Base-by-base conservation (phyloP, 1,140 invertebrate species). In the Papilio polytes region DNA sequence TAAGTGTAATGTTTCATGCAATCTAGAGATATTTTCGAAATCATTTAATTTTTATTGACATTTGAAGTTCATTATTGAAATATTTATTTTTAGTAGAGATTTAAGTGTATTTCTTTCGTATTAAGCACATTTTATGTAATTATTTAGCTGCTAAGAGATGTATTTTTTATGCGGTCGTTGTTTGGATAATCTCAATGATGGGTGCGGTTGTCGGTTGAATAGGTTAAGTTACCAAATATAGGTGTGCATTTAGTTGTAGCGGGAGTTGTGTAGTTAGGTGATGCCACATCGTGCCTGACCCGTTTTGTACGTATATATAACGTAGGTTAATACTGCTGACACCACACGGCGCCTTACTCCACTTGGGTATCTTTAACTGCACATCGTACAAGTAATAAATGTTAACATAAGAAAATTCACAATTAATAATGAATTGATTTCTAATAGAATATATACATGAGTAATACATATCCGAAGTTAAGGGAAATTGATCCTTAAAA, bases 261-360 rank as follows among this genome's bases (percentile, higher is more conserved):
- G 85, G 81, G 87, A 86, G 87, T 18, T 8, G 53, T 18, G 53
- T 18, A 18, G 76, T 85, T 80, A 85, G 70, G 72, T 78, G 83
- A 84, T 87, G 90, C 91, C 93, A 92, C 89, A 88, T 91, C 87
- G 93, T 93, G 93, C 93, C 93, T 93, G 86, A 89, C 83, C 88
- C 84, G 85, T 88, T 87, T 87, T 88, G 84, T 90, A 87, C 82
- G 85, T 87, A 59, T 82, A 82, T 86, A 83, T 79, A 81, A 70
- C 73, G 78, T 82, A 77, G 86, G 86, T 87, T 86, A 80, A 80
- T 74, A 81, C 51, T 85, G 84, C 83, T 78, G 81, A 84, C 86
- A 86, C 84, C 87, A 84, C 84, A 85, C 82, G 85, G 83, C 86
- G 85, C 87, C 86, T 87, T 85, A 74, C 83, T 82, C 81, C 80